Base-by-base conservation (phyloP, 1,140 invertebrate genomes). In the Cheumatopsyche charites region DNA sequence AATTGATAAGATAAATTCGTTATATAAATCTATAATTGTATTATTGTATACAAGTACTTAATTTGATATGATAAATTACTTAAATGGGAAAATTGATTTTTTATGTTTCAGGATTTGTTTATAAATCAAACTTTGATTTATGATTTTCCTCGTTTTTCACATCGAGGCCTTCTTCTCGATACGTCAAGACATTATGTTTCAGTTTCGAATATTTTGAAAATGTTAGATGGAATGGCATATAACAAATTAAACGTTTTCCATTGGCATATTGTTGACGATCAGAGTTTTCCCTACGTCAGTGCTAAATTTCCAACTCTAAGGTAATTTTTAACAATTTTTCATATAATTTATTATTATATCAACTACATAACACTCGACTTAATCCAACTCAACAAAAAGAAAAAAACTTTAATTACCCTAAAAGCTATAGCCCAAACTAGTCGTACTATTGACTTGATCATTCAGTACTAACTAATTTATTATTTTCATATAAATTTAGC, bases 241-340 rank as follows among this genome's bases (percentile, higher is more conserved):
- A 95, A 94, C 80, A 98, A 97, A 82, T 82, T 95, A 67, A 97
- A 97, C 81, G 94, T 97, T 0, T 90, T 98, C 70, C 95, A 97
- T 79, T 98, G 95, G 95, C 95, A 98, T 80, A 92, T 98, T 21
- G 90, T 93, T 0, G 96, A 98, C 80, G 94, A 96, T 79, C 91
- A 94, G 74, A 92, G 93, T 75, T 98, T 97, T 81, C 94, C 96
- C 0, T 97, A 93, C 79, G 83, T 90, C 67, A 96, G 93, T 77
- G 80, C 78, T 62, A 83, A 77, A 42, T 97, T 90, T 83, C 95
- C 95, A 0, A 82, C 88, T 62, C 78, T 94, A 15, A 92, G 89
- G 89, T 90, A 78, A 77, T 66, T 68, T 43, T 36, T 9, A 36
- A 36, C 3, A 36, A 49, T 62, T 47, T 72, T 43, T 61, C 21